phyloP scores from a whole-genome alignment of 2,888 invertebrate species.

The Listrodromus nycthemerus region DNA sequence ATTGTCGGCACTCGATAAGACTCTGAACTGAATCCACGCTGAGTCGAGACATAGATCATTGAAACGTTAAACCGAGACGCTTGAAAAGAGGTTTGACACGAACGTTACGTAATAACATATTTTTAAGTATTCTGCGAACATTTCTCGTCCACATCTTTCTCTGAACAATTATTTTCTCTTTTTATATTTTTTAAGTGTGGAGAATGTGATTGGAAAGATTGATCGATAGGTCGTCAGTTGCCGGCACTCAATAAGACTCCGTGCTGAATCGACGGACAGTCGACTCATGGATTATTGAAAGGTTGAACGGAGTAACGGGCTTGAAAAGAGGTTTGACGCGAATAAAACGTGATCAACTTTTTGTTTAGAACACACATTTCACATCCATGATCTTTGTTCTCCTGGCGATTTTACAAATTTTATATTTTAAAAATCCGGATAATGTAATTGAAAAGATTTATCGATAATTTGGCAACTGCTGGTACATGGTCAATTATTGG shows the following conservation, averaged over 20 bases:
- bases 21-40: neutral
- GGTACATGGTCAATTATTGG: neutral
- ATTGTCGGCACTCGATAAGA: conserved; percentile 7
- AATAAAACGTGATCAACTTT: no score
- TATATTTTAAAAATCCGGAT: neutral
- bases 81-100: neutral
- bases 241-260: neutral
- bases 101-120: neutral
- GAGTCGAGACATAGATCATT: neutral
- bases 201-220: conserved; percentile 5
- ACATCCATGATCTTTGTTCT: no score
- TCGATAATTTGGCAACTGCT: neutral
- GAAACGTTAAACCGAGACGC: neutral
- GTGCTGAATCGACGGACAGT: neutral
- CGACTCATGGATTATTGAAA: neutral
- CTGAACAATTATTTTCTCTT: neutral
- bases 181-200: neutral
- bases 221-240: neutral
- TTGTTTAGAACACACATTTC: no score
- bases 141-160: neutral
- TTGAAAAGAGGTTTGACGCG: neutral
- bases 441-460: conserved; percentile 9
- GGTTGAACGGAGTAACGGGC: neutral
- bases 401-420: no score
- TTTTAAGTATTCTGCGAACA: neutral